Conservation (phyloP, 2,113 vertebrate species). For the Saccopteryx leptura region DNA sequence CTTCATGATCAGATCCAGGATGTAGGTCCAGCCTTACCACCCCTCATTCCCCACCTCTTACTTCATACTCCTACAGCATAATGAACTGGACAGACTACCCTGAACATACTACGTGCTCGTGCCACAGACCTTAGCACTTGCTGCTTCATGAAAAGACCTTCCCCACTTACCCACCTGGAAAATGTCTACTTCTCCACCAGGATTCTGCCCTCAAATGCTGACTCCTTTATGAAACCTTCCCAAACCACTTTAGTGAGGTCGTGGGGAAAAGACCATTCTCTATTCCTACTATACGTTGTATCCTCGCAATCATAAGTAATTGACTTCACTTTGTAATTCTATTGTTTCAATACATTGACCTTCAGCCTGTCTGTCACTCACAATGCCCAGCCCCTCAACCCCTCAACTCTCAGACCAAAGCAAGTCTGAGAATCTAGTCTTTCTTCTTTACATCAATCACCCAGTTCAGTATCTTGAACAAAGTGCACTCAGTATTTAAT, state of each 20-base stretch:
- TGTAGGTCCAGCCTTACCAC: not conserved
- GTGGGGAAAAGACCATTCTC: not conserved
- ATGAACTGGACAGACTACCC: not conserved
- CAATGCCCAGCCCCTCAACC: not conserved
- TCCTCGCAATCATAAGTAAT: not conserved
- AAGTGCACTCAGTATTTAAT: not conserved
- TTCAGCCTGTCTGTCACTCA: not conserved
- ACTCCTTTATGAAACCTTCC: not conserved
- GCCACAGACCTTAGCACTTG: not conserved
- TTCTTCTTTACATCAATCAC: not conserved
- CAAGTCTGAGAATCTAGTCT: not conserved
- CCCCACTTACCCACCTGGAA: not conserved
- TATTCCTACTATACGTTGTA: not conserved
- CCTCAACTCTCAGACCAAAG: not conserved
- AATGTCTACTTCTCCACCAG: not conserved
- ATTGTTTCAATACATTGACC: not conserved
- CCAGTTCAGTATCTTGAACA: not conserved
- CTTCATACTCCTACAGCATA: not conserved
- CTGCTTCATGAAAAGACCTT: not conserved
- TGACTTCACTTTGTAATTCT: not conserved
- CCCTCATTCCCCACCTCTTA: not conserved
- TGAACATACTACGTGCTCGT: not conserved
- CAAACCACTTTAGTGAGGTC: not conserved
- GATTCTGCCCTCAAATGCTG: not conserved
- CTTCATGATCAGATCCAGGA: not conserved